Percentiles rank a stretch among this genome's conserved stretches.
Evolutionary conservation across 2,113 vertebrate genomes (phyloP).

Genomic region (Rhizomys pruinosus): DNA sequence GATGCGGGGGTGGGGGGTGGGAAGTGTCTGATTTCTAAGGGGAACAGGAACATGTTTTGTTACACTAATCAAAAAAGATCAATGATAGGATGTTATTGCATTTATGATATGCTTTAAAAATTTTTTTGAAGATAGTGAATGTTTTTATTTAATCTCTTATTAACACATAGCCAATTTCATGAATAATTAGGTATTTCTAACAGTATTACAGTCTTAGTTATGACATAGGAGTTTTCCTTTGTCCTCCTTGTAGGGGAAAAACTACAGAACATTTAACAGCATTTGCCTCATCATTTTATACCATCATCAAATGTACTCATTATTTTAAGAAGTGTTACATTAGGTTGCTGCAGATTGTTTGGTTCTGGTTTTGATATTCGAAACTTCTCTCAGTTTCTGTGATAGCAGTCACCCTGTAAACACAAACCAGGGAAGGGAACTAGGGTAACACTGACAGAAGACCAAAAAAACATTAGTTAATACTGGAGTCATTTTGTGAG

Average conservation of each 20-base stretch:
- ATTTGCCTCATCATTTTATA: background rate
- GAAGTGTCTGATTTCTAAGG: background rate
- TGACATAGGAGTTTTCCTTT: background rate
- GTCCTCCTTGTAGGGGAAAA: background rate
- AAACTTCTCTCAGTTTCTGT: background rate
- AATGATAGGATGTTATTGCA: background rate
- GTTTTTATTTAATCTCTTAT: constrained; percentile 48
- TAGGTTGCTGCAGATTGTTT: background rate
- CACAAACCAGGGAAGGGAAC: too few relatives aligned
- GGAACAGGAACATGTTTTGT: background rate
- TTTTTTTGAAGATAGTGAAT: background rate
- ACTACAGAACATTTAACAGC: background rate
- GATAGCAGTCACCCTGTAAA: background rate
- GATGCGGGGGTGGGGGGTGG: background rate
- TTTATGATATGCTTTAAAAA: background rate
- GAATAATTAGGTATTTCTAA: background rate
- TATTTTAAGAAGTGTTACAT: background rate
- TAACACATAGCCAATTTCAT: background rate
- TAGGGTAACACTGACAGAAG: background rate
- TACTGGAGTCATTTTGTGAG: background rate
- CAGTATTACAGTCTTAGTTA: background rate
- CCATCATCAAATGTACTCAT: background rate
- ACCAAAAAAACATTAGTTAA: background rate
- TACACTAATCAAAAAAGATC: background rate
- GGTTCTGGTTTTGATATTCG: background rate